Percentiles rank a stretch among this genome's conserved stretches.
Evolutionary conservation across 2,797 vertebrate species (phyloP).

Genomic region (Lepus townsendii): DNA sequence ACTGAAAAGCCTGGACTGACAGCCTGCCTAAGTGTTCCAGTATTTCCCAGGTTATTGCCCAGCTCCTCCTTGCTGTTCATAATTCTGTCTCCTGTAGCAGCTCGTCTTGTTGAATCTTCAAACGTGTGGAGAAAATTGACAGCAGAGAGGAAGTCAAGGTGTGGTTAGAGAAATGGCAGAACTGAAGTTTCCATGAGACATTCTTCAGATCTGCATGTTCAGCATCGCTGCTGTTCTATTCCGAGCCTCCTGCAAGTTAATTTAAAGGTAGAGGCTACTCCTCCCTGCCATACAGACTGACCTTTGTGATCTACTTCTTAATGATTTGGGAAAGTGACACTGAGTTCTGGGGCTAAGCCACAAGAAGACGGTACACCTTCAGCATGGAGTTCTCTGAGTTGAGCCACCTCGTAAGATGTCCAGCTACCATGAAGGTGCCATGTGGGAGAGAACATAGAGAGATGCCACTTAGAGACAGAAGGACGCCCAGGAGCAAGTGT

Average conservation of each 20-base stretch:
- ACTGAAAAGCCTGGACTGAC: not conserved
- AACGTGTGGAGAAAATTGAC: slow-evolving; percentile 8
- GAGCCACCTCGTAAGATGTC: not conserved
- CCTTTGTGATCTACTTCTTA: not conserved
- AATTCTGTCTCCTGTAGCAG: not conserved
- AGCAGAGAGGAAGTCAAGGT: not conserved
- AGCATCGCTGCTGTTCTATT: not conserved
- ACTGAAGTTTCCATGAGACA: not conserved
- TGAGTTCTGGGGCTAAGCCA: not conserved
- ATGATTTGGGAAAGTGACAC: not conserved
- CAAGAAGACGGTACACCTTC: not conserved
- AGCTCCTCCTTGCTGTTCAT: slow-evolving; percentile 24
- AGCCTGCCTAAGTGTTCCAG: not conserved
- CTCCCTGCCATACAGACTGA: not conserved
- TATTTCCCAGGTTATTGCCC: not conserved
- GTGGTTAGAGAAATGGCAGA: not conserved
- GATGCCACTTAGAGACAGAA: not conserved
- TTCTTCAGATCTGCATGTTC: not conserved
- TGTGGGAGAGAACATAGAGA: not conserved
- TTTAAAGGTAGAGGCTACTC: not conserved
- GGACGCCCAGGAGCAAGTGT: not conserved
- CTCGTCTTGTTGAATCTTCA: not conserved
- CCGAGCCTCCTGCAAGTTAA: not conserved
- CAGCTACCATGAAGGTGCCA: not conserved
- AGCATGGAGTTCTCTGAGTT: not conserved